A percentile compares a stretch with the other conserved stretches of the same genome.
These are phyloP conservation scores for Gallinago jamesoni DNA, from an alignment of 2,113 vertebrate genomes.

Conservation along the genomic window DNA sequence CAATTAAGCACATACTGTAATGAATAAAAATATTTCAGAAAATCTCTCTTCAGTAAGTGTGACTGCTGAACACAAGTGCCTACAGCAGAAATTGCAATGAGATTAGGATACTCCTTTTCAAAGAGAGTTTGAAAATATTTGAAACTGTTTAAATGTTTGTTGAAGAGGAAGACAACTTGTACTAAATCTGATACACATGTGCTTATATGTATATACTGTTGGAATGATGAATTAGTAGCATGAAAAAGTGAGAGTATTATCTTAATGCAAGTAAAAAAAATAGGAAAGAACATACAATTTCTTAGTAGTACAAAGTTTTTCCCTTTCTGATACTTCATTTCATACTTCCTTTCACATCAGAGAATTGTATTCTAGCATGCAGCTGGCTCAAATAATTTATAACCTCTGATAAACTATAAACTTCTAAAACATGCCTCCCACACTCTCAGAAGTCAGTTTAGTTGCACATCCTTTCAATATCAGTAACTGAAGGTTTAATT, in stretches of 20 bases:
- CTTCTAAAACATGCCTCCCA: neutral
- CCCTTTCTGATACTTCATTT: neutral
- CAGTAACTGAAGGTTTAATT: neutral
- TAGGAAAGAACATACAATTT: neutral
- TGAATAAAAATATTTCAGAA: slow-evolving; percentile 27
- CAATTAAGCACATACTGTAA: slow-evolving; percentile 21
- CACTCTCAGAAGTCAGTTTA: neutral
- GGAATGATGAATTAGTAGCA: neutral
- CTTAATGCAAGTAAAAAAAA: neutral
- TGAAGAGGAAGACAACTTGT: neutral
- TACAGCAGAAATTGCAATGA: neutral
- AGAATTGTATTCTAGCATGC: neutral
- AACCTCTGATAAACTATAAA: neutral
- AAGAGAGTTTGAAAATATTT: neutral
- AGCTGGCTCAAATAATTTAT: neutral
- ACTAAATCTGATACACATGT: neutral
- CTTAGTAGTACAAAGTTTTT: neutral
- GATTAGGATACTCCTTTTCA: neutral
- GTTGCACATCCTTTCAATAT: neutral
- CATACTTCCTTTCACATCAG: neutral
- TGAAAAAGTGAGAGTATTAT: neutral
- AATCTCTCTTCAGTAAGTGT: neutral
- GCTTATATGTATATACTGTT: neutral
- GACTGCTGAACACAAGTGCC: neutral
- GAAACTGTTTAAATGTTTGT: neutral